Evolutionary conservation across 1,140 invertebrate genomes (phyloP), one percentile per base, ranked within the genome.

Genomic region (Drosophila saltans): DNA sequence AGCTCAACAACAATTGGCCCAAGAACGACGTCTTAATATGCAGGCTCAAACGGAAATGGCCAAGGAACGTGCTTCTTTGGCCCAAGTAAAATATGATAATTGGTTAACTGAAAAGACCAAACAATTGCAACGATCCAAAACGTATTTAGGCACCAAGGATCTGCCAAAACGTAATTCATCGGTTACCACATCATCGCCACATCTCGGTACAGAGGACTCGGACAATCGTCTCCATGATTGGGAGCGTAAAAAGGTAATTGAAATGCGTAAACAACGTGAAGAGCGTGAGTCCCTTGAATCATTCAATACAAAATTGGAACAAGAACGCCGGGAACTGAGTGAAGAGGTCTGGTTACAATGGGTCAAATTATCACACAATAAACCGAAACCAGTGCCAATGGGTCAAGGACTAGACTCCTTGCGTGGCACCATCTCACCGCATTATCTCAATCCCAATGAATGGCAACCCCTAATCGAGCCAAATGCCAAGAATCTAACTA

Each of bases 301-400:
- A 24, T 24, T 3, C 4, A 1, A 26, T 2, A 10, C 7, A 8
- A 52, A 26, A 1, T n/a, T 11, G 1, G 9, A 9, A 1, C 40
- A 64, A 11, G 6, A 58, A 5, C 48, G 66, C 1, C 70, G 70
- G 2, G 66, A 64, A 2, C 11, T 60, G 3, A 30, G 28, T 21
- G 56, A 21, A 21, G 67, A 28, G 2, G 60, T 36, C 4, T 74
- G 59, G 59, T 52, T 58, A 1, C 66, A 72, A 36, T 72, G 70
- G 70, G 52, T 43, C 1, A 33, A 39, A 1, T 40, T 48, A 10
- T 11, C 70, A 0, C 59, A 33, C 1, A 43, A 72, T 33, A 43
- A 40, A 7, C 70, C 70, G 0, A 60, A 60, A 16, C 70, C 70
- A 0, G 70, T 72, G 66, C 45, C 70, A 30, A 72, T 72, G 30